Conservation (phyloP, 1,140 invertebrate genomes). For the Chironomus tepperi region DNA sequence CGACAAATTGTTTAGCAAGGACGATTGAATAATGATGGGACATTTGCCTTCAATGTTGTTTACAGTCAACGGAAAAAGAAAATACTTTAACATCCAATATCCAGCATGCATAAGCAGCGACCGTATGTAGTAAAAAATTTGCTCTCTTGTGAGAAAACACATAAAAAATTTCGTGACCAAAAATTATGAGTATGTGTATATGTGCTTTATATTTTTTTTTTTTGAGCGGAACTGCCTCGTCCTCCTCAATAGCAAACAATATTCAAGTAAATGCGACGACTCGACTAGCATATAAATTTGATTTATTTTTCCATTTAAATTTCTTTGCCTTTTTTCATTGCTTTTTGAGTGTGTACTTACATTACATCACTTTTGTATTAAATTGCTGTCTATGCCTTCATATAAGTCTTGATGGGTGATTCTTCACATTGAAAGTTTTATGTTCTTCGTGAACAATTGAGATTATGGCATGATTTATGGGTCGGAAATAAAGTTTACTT, state of each 20-base stretch:
- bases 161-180: constrained; percentile 18
- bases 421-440: no score
- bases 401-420: no score
- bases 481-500: no score
- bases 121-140: neutral
- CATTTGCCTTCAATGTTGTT: neutral
- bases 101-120: neutral
- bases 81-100: neutral
- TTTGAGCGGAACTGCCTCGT: neutral
- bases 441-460: no score
- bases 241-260: neutral
- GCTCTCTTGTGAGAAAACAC: neutral
- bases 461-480: no score
- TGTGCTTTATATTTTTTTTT: neutral
- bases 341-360: constrained; percentile 18
- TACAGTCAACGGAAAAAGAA: neutral
- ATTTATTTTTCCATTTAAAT: constrained; percentile 16
- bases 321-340: neutral
- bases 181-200: constrained; percentile 4
- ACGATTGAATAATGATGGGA: constrained; percentile 20
- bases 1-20: neutral
- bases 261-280: neutral
- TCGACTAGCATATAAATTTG: constrained; percentile 17
- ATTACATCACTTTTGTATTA: neutral
- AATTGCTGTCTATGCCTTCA: neutral